Evolutionary conservation across 1,140 invertebrate genomes (phyloP), one percentile per base, ranked within the genome.

Genomic region (Ptiloglossa arizonensis): DNA sequence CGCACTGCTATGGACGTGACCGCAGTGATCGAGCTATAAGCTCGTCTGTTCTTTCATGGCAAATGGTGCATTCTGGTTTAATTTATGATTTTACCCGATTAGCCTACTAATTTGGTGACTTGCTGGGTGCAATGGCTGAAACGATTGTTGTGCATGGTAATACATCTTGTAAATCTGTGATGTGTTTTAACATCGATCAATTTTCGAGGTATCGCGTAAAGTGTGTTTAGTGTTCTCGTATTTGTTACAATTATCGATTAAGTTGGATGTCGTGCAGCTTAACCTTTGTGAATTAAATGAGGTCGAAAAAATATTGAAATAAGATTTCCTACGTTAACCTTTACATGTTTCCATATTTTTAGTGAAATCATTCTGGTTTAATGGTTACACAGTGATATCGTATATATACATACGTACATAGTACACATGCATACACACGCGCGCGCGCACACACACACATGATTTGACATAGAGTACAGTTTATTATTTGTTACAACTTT

Each of bases 1-100:
- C 81, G 56, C 54, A 63, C 62, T 57, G 32, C 69, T 64, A 63
- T 69, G 69, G 77, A 83, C 85, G 84, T 86, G 84, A 24, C 69
- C 62, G 72, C 59, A 86, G 84, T 56, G n/a, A 5, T 56, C 62
- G 63, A 64, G 69, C 83, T 86, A 83, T 83, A 81, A 60, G 81
- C 83, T 80, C 84, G 84, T 74, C 54, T 35, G 9, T 56, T 73
- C 66, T 66, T 74, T 76, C 70, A 72, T 63, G 54, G 68, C 71
- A 74, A 86, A 67, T 46, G 41, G 80, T 71, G 84, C 67, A 59
- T 75, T 70, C 56, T 70, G 63, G 57, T 41, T 77, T 56, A 32
- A 75, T 50, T 59, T 52, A 57, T 70, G 41, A 27, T 62, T 50
- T 52, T 63, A 59, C 44, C 35, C 52, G 75, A 74, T 59, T 60